Conservation (phyloP, 2,888 invertebrate genomes). For the Monopis laevigella region DNA sequence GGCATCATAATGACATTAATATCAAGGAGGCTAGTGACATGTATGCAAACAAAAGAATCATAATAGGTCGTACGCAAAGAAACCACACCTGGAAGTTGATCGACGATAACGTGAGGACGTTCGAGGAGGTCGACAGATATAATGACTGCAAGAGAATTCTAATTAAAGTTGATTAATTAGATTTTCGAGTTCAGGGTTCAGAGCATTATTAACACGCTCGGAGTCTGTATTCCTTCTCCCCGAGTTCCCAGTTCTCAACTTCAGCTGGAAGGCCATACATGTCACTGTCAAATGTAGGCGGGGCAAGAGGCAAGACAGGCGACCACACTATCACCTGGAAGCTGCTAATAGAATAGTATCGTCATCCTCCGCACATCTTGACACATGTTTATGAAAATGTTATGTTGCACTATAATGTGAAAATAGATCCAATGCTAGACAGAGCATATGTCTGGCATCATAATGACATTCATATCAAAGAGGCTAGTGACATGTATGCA, state of each 20-base stretch:
- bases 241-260: slow-evolving; percentile 88
- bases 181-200: slow-evolving; percentile 90
- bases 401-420: slow-evolving; percentile 84
- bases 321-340: no score
- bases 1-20: slow-evolving; percentile 88
- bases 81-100: slow-evolving; percentile 82
- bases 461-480: slow-evolving; percentile 81
- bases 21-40: slow-evolving; percentile 75
- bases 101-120: slow-evolving; percentile 71
- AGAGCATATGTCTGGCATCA: slow-evolving; percentile 93
- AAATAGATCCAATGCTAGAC: slow-evolving; percentile 85
- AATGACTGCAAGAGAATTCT: slow-evolving; percentile 80
- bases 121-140: slow-evolving; percentile 79
- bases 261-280: slow-evolving; percentile 81
- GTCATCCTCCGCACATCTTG: slow-evolving; percentile 71
- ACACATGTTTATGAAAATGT: slow-evolving; percentile 76
- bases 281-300: slow-evolving; percentile 82
- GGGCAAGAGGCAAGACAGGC: slow-evolving; percentile 96
- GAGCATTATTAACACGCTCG: slow-evolving; percentile 87
- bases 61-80: slow-evolving; percentile 86
- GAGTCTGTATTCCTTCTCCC: slow-evolving; percentile 84
- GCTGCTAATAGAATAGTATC: no score
- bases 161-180: slow-evolving; percentile 73
- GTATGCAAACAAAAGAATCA: slow-evolving; percentile 59
- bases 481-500: slow-evolving; percentile 70